A percentile compares a stretch with the other conserved stretches of the same genome.
phyloP scores from a whole-genome alignment of 2,888 invertebrate species.

The Gasteruption jaculator region DNA sequence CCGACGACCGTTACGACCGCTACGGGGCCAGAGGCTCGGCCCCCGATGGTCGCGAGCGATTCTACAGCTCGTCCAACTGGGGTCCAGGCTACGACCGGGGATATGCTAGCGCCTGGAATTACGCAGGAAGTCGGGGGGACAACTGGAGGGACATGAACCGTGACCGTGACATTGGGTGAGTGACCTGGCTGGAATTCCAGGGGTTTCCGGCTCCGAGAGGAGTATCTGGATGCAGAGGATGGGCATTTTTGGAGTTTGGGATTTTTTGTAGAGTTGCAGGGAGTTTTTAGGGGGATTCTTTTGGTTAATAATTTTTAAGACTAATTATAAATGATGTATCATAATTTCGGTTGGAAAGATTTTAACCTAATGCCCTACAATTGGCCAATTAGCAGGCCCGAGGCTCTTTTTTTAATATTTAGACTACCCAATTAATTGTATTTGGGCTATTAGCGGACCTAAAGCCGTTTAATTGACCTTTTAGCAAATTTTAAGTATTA shows the following conservation, averaged over 20 bases:
- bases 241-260: conserved; percentile 1
- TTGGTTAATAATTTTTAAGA: too few relatives aligned
- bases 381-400: too few relatives aligned
- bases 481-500: too few relatives aligned
- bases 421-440: too few relatives aligned
- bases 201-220: conserved; percentile 13
- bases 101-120: conserved; percentile 41
- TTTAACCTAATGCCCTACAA: too few relatives aligned
- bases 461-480: too few relatives aligned
- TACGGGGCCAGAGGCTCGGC: conserved; percentile 21
- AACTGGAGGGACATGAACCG: conserved; percentile 35
- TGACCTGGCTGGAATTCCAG: conserved; percentile 17
- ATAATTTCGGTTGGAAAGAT: too few relatives aligned
- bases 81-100: conserved; percentile 35
- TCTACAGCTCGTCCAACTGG: conserved; percentile 31
- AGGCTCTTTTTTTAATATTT: too few relatives aligned
- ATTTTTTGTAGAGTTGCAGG: too few relatives aligned
- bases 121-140: conserved; percentile 32
- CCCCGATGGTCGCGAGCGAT: conserved; percentile 32
- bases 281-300: too few relatives aligned
- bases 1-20: conserved; percentile 33
- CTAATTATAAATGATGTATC: too few relatives aligned
- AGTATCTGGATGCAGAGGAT: conserved; percentile 14
- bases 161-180: conserved; percentile 38
- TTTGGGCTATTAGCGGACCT: too few relatives aligned